Evolutionary conservation across 2,113 vertebrate genomes (phyloP).

Genomic region (Bubo bubo): DNA sequence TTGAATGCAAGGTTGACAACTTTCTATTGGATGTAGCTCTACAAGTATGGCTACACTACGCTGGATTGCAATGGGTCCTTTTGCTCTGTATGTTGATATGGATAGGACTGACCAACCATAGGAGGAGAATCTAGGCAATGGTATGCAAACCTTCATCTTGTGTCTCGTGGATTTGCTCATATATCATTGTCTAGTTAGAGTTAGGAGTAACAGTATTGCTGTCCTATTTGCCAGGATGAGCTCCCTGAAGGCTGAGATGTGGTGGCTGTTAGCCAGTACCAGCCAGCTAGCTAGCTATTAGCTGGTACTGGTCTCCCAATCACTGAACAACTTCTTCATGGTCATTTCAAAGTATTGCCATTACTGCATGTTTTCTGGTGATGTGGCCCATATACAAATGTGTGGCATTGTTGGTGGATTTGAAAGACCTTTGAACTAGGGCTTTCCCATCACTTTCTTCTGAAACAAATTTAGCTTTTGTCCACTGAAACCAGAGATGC

Average conservation of each 20-base stretch:
- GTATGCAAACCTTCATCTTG: background rate
- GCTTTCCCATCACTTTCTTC: background rate
- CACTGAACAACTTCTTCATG: background rate
- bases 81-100: background rate
- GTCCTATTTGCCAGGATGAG: background rate
- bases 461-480: background rate
- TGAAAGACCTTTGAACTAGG: background rate
- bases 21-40: background rate
- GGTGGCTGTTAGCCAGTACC: background rate
- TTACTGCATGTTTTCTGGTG: background rate
- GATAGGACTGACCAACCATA: background rate
- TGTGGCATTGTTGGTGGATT: background rate
- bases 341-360: background rate
- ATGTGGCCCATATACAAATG: too few species aligned
- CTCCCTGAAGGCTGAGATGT: background rate
- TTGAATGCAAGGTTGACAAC: background rate
- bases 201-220: background rate
- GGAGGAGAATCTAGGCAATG: background rate
- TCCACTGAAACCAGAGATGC: background rate
- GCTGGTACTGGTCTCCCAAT: background rate
- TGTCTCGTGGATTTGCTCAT: background rate
- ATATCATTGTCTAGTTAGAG: background rate
- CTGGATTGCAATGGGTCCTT: background rate
- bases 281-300: background rate
- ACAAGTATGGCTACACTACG: fast-evolving